Evolutionary conservation across 2,888 invertebrate genomes (phyloP), one percentile per base, ranked within the genome.

Genomic region (Hofmannophila pseudospretella): DNA sequence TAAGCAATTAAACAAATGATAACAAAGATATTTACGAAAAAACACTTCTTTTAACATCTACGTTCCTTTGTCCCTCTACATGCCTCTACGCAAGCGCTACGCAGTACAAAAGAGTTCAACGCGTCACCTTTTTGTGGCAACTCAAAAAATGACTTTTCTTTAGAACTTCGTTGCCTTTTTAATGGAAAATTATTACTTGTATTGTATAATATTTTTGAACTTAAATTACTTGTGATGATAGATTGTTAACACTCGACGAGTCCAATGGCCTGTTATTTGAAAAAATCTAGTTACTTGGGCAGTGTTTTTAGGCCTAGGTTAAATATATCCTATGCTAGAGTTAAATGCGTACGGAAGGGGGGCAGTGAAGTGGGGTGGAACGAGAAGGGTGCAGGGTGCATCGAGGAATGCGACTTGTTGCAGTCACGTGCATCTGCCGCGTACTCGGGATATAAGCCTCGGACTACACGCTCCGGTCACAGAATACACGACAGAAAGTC

Each of bases 401-500:
- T 49, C 46, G 57, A 56, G 67, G 67, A 63, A 64, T 63, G 64
- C 64, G 61, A 78, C 73, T 78, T 80, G 81, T 82, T 82, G 81
- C 81, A 76, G 67, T 68, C 71, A 71, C 71, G 67, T 71, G 74
- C 65, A 64, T 60, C 62, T 12, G 27, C 27, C 3, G 10, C 7
- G 11, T 5, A 11, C 7, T 11, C 8, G 23, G 8, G 8, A 23
- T 5, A 3, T 20, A 20, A 3, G 7, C 20, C 7, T 20, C 20
- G 4, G 9, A 9, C 2, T 9, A 25, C 3, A 25, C 4, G 9
- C 9, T 25, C 9, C 9, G 10, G 5, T 25, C 4, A 5, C 4
- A 25, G 25, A n/a, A n/a, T n/a, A n/a, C n/a, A n/a, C n/a, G n/a
- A n/a, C n/a, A n/a, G n/a, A n/a, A n/a, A n/a, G n/a, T n/a, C n/a